Evolutionary conservation across 1,140 invertebrate species (phyloP), one percentile per base, ranked within the genome.

Genomic region (Dermatophagoides farinae): DNA sequence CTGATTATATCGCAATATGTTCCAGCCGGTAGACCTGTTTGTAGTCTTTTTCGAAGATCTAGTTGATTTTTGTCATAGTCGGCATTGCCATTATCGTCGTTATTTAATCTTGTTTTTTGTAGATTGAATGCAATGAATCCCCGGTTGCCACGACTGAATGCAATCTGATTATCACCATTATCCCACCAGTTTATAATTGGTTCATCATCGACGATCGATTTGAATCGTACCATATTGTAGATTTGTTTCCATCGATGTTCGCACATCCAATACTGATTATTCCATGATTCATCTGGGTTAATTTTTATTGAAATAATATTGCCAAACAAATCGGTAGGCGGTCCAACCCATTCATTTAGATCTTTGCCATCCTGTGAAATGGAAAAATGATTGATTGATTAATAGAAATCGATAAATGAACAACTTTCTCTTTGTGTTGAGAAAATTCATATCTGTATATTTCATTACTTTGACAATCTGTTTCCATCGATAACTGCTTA

Each of bases 171-270:
- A 67, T 76, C 76, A 4, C 76, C 77, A 64, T 85, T 82, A 67
- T 79, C 77, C 82, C 82, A 85, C 83, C 83, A 88, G 62, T 69
- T 65, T 0, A 18, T 44, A 8, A 70, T 64, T 2, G 38, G 39
- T 37, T 64, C 53, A 69, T 70, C 75, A 41, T 70, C 69, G 5
- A 78, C 83, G 0, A 74, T 71, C 67, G 83, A 85, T 43, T 81
- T 75, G 70, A 88, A 87, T 2, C 68, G 69, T 1, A 85, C 82
- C 86, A 89, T 88, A 62, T 83, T 81, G 69, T 73, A 80, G 65
- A 89, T 86, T 67, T 83, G 79, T 8, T 79, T 71, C 86, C 86
- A 90, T 23, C 85, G 78, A 70, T 92, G 88, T 71, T 92, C 87
- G 68, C 88, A 92, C 0, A 89, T 71, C 85, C 86, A 92, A 75